phyloP scores from a whole-genome alignment of 2,797 vertebrate species.

The Microhierax caerulescens region DNA sequence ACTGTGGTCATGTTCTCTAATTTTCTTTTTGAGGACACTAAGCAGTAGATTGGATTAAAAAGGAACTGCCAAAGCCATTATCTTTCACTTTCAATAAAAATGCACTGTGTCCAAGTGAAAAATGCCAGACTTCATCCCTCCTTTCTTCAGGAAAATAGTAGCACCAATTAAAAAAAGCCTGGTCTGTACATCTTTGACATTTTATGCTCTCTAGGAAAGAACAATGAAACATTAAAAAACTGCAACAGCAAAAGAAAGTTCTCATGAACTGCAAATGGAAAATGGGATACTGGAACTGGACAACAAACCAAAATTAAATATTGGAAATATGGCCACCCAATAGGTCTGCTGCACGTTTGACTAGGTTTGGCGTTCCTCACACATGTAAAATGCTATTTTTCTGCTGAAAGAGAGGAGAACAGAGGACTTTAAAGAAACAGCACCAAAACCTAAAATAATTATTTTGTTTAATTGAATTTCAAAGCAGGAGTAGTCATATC shows the following conservation, averaged over 20 bases:
- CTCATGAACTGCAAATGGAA: neutral
- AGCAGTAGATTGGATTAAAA: conserved; percentile 57
- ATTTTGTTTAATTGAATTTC: neutral
- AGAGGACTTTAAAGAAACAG: neutral
- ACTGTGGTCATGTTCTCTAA: conserved; percentile 56
- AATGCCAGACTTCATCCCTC: conserved; percentile 13
- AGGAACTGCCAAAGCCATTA: conserved; percentile 56
- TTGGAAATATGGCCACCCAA: neutral
- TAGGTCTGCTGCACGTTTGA: neutral
- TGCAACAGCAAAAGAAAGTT: neutral
- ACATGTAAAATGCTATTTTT: neutral
- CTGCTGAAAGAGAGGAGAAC: neutral
- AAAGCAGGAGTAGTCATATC: neutral
- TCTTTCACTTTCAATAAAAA: conserved; percentile 66
- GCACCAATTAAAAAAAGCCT: conserved; percentile 57
- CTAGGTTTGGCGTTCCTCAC: neutral
- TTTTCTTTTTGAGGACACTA: conserved; percentile 25
- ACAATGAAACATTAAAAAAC: neutral
- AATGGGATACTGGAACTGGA: neutral
- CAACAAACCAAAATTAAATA: neutral
- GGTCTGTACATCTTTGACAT: conserved; percentile 16
- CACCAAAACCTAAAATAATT: neutral
- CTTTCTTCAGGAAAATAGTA: conserved; percentile 32
- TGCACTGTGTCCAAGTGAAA: conserved; percentile 26
- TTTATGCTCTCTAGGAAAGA: conserved; percentile 17